These are phyloP conservation scores for Rhodeus uyekii DNA, from an alignment of 2,797 vertebrate species.

Conservation along the genomic window DNA sequence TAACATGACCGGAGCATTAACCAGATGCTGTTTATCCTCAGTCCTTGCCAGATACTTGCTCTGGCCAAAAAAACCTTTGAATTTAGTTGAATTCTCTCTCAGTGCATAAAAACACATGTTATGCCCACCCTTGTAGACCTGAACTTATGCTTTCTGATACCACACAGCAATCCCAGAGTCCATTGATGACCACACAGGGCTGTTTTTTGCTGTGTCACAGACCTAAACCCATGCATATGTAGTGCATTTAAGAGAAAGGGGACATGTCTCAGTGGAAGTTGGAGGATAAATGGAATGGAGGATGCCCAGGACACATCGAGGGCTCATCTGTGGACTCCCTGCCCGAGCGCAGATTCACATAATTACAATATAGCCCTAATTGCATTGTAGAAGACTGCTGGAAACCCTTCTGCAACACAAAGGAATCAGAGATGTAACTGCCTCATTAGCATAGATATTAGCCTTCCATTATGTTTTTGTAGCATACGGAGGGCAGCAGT, in stretches of 20 bases:
- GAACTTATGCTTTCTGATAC: constrained; percentile 41
- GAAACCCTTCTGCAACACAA: constrained; percentile 73
- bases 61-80: not conserved
- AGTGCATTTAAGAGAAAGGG: constrained; percentile 7
- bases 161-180: constrained; percentile 52
- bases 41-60: not conserved
- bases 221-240: constrained; percentile 33
- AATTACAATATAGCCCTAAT: constrained; percentile 70
- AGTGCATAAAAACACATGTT: constrained; percentile 9
- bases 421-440: constrained; percentile 74
- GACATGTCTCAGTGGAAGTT: constrained; percentile 24
- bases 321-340: constrained; percentile 53
- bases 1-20: not conserved
- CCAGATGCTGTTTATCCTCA: constrained; percentile 12
- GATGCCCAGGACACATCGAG: constrained; percentile 7
- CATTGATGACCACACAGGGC: constrained; percentile 57
- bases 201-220: constrained; percentile 46
- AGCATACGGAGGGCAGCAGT: constrained; percentile 54
- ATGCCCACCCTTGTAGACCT: constrained; percentile 4
- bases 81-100: constrained; percentile 6
- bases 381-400: constrained; percentile 64
- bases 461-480: constrained; percentile 61
- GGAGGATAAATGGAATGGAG: constrained; percentile 3
- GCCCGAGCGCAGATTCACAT: constrained; percentile 60
- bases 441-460: constrained; percentile 75